Percentiles rank a stretch among this genome's conserved stretches.
Conservation (phyloP, 2,797 vertebrate species). For the Schizothorax lantsangensis region DNA sequence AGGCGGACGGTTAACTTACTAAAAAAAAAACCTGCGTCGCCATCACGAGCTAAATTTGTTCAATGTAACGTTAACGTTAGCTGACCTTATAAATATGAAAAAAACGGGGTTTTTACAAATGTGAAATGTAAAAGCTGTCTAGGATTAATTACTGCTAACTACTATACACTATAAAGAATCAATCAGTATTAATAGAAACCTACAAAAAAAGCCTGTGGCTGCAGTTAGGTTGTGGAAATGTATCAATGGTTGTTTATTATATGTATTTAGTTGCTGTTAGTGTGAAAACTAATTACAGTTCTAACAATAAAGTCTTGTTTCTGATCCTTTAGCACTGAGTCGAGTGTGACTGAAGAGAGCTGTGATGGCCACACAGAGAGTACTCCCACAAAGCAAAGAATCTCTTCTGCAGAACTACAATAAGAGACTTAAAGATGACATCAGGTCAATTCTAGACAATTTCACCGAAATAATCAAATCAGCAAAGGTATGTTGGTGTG, state of each 20-base stretch:
- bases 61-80: not conserved
- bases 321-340: conserved; percentile 12
- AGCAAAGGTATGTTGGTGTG: conserved; percentile 82
- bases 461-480: conserved; percentile 97
- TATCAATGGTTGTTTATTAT: not conserved
- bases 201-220: not conserved
- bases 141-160: not conserved
- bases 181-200: not conserved
- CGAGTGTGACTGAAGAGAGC: not conserved
- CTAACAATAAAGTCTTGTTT: not conserved
- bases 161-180: not conserved
- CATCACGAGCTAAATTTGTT: not conserved
- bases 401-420: conserved; percentile 96
- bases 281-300: not conserved
- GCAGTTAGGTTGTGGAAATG: too few relatives aligned
- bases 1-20: not conserved
- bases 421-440: conserved; percentile 96
- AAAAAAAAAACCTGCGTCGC: not conserved
- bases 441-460: conserved; percentile 94
- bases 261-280: not conserved
- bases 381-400: conserved; percentile 94
- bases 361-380: conserved; percentile 87
- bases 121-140: not conserved
- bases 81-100: not conserved
- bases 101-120: not conserved